phyloP scores from a whole-genome alignment of 1,140 invertebrate species.

The Achroia grisella region DNA sequence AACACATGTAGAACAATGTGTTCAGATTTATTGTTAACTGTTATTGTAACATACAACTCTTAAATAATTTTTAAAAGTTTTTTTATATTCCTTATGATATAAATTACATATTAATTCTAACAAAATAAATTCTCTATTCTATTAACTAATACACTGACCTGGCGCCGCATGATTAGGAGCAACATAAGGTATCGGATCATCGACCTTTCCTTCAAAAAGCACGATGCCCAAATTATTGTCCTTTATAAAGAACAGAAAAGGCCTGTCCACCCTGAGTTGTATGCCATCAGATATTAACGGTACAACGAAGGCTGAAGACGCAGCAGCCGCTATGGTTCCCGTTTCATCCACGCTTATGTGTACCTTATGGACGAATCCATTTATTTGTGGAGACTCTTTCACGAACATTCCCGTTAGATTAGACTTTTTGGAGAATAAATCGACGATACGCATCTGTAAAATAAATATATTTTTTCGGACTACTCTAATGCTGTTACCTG shows the following conservation, averaged over 20 bases:
- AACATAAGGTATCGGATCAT: constrained; percentile 56
- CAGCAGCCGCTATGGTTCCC: constrained; percentile 81
- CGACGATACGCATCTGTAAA: constrained; percentile 75
- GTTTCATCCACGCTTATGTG: constrained; percentile 82
- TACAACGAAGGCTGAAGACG: constrained; percentile 76
- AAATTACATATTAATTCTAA: too few relatives aligned
- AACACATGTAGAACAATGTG: too few relatives aligned
- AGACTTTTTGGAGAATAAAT: constrained; percentile 76
- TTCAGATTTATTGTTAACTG: too few relatives aligned
- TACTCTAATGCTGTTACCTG: too few relatives aligned
- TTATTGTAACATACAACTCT: too few relatives aligned
- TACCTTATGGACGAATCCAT: constrained; percentile 79
- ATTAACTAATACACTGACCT: constrained; percentile 1
- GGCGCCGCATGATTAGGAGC: constrained; percentile 7
- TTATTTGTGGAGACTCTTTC: constrained; percentile 66
- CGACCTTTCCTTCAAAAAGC: constrained; percentile 80
- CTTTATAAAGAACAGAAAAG: constrained; percentile 83
- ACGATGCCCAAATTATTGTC: constrained; percentile 75
- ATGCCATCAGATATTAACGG: constrained; percentile 73
- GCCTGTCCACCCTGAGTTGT: constrained; percentile 74
- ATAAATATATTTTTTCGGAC: too few relatives aligned
- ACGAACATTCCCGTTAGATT: constrained; percentile 78
- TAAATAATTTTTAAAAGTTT: too few relatives aligned
- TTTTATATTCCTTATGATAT: too few relatives aligned
- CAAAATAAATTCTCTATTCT: too few relatives aligned